phyloP scores from a whole-genome alignment of 2,797 vertebrate genomes.

The Chaetophractus vellerosus region DNA sequence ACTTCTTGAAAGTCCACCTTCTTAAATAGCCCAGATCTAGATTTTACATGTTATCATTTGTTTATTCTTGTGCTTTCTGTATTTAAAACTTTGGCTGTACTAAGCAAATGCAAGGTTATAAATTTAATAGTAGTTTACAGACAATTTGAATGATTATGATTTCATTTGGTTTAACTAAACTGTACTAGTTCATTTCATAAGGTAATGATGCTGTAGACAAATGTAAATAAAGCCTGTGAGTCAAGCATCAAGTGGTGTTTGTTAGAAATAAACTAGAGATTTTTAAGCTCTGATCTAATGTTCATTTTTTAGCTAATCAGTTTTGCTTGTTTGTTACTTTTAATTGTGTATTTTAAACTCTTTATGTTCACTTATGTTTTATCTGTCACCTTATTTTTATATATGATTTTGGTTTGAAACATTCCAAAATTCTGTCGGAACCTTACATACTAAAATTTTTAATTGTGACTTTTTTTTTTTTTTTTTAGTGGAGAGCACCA shows the following conservation, averaged over 20 bases:
- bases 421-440: neutral
- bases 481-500: neutral
- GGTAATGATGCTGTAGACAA: slow-evolving; percentile 90
- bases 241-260: slow-evolving; percentile 84
- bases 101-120: slow-evolving; percentile 87
- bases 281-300: slow-evolving; percentile 69
- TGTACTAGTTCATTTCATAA: slow-evolving; percentile 88
- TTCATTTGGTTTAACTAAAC: slow-evolving; percentile 89
- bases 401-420: slow-evolving; percentile 55
- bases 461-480: neutral
- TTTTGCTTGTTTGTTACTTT: slow-evolving; percentile 62
- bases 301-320: slow-evolving; percentile 57
- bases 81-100: slow-evolving; percentile 89
- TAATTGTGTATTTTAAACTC: neutral
- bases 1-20: slow-evolving; percentile 87
- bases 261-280: slow-evolving; percentile 74
- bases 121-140: slow-evolving; percentile 85
- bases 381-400: slow-evolving; percentile 16
- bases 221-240: slow-evolving; percentile 93
- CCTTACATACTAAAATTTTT: neutral
- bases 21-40: slow-evolving; percentile 89
- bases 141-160: slow-evolving; percentile 85
- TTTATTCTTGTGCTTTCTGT: slow-evolving; percentile 90
- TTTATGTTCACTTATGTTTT: neutral
- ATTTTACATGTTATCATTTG: slow-evolving; percentile 88